Base-by-base conservation (phyloP, 1,140 invertebrate species). In the Drosophila prosaltans region DNA sequence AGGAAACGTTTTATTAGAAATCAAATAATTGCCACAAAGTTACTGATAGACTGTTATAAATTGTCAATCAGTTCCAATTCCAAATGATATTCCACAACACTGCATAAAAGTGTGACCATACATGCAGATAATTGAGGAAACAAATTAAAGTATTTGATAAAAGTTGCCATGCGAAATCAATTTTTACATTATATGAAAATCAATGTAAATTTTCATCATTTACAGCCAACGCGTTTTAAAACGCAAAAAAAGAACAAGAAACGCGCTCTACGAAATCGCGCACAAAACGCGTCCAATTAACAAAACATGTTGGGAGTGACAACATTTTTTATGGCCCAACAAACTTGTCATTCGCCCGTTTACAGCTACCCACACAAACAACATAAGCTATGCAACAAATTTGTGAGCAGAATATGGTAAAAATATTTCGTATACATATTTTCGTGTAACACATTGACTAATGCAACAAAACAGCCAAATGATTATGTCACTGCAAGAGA, bases 321-420 rank as follows among this genome's bases (percentile, higher is more conserved):
- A 80, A 74, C 78, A 77, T 76, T 74, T 84, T 83, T 80, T 83
- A 84, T 70, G 43, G 63, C 72, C 62, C 30, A 71, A 65, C 66
- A 83, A 83, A 84, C 81, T 84, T 64, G 81, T 84, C 73, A 55
- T 63, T 66, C 48, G 57, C 45, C 30, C 36, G 72, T 71, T 65
- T 43, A 28, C 48, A 55, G 74, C 55, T 60, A 41, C 70, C 66
- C 74, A 78, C 79, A 66, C 70, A 73, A 24, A 36, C 26, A 43
- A 51, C 72, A 76, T 80, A 84, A 84, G 62, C 65, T 68, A 66
- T 80, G 76, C 81, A 72, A 59, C 58, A 64, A 60, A 41, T 30
- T 68, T 59, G 51, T 36, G 26, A 41, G 30, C 28, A 28, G 30
- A 65, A 77, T 65, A 64, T 7, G 70, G 67, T 64, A 69, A 78